Base-by-base conservation (phyloP, 2,888 invertebrate species). In the Meiosimyza platycephala region DNA sequence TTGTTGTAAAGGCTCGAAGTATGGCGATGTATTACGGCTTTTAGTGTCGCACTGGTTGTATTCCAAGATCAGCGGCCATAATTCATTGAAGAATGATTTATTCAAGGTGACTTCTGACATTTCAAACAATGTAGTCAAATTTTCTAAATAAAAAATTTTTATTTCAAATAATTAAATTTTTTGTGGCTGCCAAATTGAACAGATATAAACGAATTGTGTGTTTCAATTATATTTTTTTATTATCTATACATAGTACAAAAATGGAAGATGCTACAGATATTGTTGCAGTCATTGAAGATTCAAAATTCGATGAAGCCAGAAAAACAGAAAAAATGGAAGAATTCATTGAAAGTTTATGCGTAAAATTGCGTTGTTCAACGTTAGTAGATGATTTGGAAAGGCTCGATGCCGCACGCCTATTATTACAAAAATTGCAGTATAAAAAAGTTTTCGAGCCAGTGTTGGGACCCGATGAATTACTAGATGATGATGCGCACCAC, bases 61-160 rank as follows among this genome's bases (percentile, higher is more conserved):
- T 1, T 83, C 76, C 18, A 85, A 72, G 67, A 85, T 79, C n/a
- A 79, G 65, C 0, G 85, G 85, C 85, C 85, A 84, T 7, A 85
- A 72, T 6, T 76, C 74, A 6, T 85, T 81, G 18, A 82, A 81
- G 70, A 84, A 82, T 0, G 69, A 48, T n/a, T 55, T 60, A 3
- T 33, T 62, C 55, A 74, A 62, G 9, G 71, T 75, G 2, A 52
- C 13, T 18, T 5, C 15, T 16, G 64, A 71, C 65, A 71, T 71
- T 65, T 71, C 64, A 6, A 22, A 50, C 28, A 64, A 48, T 15
- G 18, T 12, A 57, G 13, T 18, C 1, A 48, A 50, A 18, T 64
- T 48, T 15, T 48, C 6, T 22, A 51, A 33, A 67, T 55, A 67
- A 16, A 40, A 67, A 50, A 51, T 18, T 16, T 15, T 64, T 51